phyloP scores from a whole-genome alignment of 2,797 vertebrate species.

The Carapus acus region DNA sequence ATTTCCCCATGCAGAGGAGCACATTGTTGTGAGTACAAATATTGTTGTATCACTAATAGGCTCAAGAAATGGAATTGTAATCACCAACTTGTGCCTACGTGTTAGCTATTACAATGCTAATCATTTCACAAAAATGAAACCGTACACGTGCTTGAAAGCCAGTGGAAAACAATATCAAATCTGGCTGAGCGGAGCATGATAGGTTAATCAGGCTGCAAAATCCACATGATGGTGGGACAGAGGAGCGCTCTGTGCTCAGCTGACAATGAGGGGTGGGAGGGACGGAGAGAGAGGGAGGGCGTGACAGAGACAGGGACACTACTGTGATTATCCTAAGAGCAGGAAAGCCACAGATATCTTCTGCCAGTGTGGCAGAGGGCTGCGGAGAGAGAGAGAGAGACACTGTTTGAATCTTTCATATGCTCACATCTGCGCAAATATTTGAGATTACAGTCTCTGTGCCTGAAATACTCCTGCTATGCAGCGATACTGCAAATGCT shows the following conservation, averaged over 20 bases:
- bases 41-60: too few species aligned
- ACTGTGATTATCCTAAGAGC: slow-evolving; percentile 22
- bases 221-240: slow-evolving; percentile 55
- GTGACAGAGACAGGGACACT: slow-evolving; percentile 47
- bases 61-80: too few species aligned
- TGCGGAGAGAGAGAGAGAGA: slow-evolving; percentile 4
- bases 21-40: too few species aligned
- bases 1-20: too few species aligned
- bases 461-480: slow-evolving; percentile 31
- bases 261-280: slow-evolving; percentile 48
- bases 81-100: too few species aligned
- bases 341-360: slow-evolving; percentile 27
- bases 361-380: neutral
- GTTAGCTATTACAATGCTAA: too few species aligned
- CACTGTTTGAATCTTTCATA: neutral
- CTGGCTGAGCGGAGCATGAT: slow-evolving; percentile 33
- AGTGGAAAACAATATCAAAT: slow-evolving; percentile 23
- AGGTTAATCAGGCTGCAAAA: slow-evolving; percentile 52
- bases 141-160: slow-evolving; percentile 6
- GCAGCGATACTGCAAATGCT: slow-evolving; percentile 29
- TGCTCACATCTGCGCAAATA: slow-evolving; percentile 6
- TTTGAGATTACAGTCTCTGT: slow-evolving; percentile 38
- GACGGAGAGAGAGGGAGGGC: slow-evolving; percentile 10
- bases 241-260: slow-evolving; percentile 47
- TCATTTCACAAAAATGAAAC: too few species aligned